These are phyloP conservation scores for Drosophila quasianomalipes DNA, from an alignment of 2,888 invertebrate species.

Conservation along the genomic window DNA sequence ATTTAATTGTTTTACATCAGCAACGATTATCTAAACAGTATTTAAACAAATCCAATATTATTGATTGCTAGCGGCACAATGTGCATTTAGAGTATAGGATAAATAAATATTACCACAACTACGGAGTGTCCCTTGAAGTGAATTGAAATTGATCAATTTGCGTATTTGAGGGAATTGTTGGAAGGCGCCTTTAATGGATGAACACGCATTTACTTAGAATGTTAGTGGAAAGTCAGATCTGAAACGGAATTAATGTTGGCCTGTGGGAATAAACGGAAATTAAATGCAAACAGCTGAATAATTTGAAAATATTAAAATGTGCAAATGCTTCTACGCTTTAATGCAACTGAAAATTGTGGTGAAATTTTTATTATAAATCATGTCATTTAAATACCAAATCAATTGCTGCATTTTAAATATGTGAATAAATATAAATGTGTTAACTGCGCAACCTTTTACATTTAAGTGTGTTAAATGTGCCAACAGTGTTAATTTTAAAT, in stretches of 20 bases:
- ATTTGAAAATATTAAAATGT: conserved; percentile 28
- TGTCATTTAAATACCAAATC: conserved; percentile 8
- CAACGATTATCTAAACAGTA: not conserved
- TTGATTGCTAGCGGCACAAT: not conserved
- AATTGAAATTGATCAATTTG: too few species aligned
- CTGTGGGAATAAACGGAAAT: conserved; percentile 31
- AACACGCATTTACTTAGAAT: conserved; percentile 46
- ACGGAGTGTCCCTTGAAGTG: too few species aligned
- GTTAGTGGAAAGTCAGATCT: conserved; percentile 5
- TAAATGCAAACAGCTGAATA: conserved; percentile 10
- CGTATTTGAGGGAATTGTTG: too few species aligned
- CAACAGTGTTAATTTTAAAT: not conserved
- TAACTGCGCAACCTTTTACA: not conserved
- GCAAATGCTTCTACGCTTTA: conserved; percentile 22
- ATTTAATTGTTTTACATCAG: not conserved
- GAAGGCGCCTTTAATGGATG: conserved; percentile 55
- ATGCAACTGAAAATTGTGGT: conserved; percentile 18
- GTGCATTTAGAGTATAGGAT: not conserved
- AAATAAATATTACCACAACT: not conserved
- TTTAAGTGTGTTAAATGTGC: not conserved
- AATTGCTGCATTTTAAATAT: conserved; percentile 8
- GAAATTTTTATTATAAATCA: conserved; percentile 9
- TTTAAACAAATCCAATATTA: not conserved
- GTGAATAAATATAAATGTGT: not conserved
- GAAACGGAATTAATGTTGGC: conserved; percentile 65